Base-by-base conservation (phyloP, 2,888 invertebrate species). In the Eutolmus rufibarbis region DNA sequence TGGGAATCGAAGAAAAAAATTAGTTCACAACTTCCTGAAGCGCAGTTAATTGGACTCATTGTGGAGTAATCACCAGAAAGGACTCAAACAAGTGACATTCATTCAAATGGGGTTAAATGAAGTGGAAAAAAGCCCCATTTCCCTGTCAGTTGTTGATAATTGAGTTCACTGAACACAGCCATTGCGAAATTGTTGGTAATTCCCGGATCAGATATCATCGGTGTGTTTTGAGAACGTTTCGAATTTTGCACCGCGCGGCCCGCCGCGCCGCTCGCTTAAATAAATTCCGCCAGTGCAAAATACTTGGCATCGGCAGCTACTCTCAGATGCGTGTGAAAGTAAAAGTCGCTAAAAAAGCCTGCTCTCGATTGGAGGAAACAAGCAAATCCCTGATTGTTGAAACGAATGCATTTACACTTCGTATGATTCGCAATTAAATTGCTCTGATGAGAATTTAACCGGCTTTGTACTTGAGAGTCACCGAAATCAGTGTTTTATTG, bases 11-110 rank as follows among this genome's bases (percentile, higher is more conserved):
- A 85, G 40, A 85, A 43, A 85, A 82, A 85, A 85, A 85, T 74
- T 74, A 85, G 85, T 85, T 85, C 85, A 85, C 74, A 85, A 85
- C 85, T 85, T 85, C 74, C 85, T 74, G 46, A 23, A 85, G 74
- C 74, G 74, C 46, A 74, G 43, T 89, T 89, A 89, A 89, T 89
- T 89, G 89, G 89, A 89, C 86, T 89, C 88, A 89, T 89, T 89
- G 89, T 89, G 88, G 88, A 89, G 89, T 89, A 89, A 89, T 89
- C 89, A 89, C 89, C 89, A 74, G 89, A 88, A 89, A 88, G 88
- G 85, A 74, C 85, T 46, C 85, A 77, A 77, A 78, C 74, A 86
- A 86, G 86, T 86, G 86, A 86, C 77, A 86, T 86, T 78, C 86
- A 78, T 86, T 86, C 46, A 78, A 86, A 86, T 86, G 51, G 57